These are phyloP conservation scores for Dryomyza anilis DNA, from an alignment of 2,888 invertebrate species.

Conservation along the genomic window DNA sequence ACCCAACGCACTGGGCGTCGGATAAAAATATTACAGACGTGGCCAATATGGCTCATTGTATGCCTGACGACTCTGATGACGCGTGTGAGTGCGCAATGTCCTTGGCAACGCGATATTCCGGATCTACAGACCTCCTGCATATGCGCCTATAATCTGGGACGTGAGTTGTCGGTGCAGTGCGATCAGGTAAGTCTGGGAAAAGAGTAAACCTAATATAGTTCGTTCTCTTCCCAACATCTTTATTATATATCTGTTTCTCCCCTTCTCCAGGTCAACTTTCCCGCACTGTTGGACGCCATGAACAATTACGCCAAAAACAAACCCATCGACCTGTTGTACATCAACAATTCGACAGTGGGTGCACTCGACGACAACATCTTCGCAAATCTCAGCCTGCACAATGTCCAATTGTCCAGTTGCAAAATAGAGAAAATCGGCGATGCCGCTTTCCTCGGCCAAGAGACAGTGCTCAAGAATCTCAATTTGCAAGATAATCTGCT, in stretches of 20 bases:
- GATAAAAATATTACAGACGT: too few species aligned
- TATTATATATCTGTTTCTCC: not conserved
- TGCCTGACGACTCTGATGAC: slow-evolving; percentile 32
- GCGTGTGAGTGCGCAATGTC: slow-evolving; percentile 70
- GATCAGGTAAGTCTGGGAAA: slow-evolving; percentile 68
- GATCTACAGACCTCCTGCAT: slow-evolving; percentile 84
- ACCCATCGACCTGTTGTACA: slow-evolving; percentile 81
- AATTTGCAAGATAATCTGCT: slow-evolving; percentile 86
- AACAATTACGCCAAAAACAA: slow-evolving; percentile 71
- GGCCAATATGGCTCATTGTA: slow-evolving; percentile 29
- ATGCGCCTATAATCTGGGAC: slow-evolving; percentile 84
- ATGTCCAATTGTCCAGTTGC: slow-evolving; percentile 84
- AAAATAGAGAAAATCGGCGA: slow-evolving; percentile 73
- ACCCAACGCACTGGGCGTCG: slow-evolving; percentile 33
- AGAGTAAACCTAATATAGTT: not conserved
- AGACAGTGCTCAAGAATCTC: slow-evolving; percentile 77
- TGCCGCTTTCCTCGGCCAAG: slow-evolving; percentile 83
- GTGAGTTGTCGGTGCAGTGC: slow-evolving; percentile 87
- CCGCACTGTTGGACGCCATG: slow-evolving; percentile 74
- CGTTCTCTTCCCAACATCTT: not conserved
- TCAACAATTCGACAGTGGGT: slow-evolving; percentile 84
- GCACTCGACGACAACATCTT: slow-evolving; percentile 72
- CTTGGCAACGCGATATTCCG: slow-evolving; percentile 78
- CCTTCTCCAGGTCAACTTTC: slow-evolving; percentile 72
- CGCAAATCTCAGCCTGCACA: slow-evolving; percentile 73